Percentiles rank a stretch among this genome's conserved stretches.
phyloP scores from a whole-genome alignment of 1,140 invertebrate species.

The Lerema accius region DNA sequence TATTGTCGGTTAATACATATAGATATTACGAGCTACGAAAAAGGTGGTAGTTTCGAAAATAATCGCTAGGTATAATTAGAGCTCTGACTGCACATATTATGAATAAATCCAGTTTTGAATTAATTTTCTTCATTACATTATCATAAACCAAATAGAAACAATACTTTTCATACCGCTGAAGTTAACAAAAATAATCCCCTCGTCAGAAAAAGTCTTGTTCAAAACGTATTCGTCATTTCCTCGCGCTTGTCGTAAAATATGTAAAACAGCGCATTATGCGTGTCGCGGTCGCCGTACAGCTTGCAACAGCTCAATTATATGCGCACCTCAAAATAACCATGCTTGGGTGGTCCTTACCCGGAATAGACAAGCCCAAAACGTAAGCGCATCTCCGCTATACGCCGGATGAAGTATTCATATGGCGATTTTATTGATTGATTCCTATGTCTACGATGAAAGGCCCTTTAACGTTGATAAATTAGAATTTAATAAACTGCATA shows the following conservation, averaged over 20 bases:
- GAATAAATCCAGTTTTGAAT: no score
- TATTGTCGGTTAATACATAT: no score
- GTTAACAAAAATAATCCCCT: background rate
- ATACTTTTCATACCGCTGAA: background rate
- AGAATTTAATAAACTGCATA: constrained; percentile 12
- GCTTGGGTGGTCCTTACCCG: constrained; percentile 68
- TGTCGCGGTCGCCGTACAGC: constrained; percentile 61
- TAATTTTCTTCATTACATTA: no score
- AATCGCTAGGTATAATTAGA: no score
- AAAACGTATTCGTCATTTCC: constrained; percentile 4
- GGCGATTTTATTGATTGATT: constrained; percentile 44
- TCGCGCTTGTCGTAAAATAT: constrained; percentile 41
- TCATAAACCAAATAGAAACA: no score
- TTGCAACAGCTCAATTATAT: constrained; percentile 74
- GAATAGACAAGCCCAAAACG: constrained; percentile 58
- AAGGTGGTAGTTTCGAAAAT: no score
- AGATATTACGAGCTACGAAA: no score
- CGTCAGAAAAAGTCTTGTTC: background rate
- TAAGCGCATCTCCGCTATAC: constrained; percentile 28
- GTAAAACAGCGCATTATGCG: constrained; percentile 72
- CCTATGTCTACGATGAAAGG: constrained; percentile 9
- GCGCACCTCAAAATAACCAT: constrained; percentile 73
- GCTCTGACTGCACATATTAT: no score
- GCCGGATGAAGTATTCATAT: constrained; percentile 43
- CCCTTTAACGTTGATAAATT: constrained; percentile 25